A percentile compares a stretch with the other conserved stretches of the same genome.
Conservation (phyloP, 2,113 vertebrate species). For the Tachuris rubrigastra region DNA sequence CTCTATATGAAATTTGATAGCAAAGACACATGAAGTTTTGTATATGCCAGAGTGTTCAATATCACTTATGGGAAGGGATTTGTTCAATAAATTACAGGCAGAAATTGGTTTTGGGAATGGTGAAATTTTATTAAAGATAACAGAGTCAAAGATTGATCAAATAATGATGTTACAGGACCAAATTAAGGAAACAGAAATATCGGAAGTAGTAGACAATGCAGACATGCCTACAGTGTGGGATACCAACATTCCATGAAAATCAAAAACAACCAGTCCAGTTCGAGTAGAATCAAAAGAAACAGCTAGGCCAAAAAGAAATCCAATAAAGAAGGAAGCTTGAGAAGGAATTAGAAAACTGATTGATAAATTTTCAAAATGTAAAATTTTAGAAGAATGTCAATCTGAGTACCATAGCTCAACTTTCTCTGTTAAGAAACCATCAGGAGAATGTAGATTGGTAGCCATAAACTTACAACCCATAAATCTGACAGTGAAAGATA, state of each 20-base stretch:
- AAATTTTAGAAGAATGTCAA: neutral
- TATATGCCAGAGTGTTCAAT: neutral
- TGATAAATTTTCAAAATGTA: neutral
- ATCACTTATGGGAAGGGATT: neutral
- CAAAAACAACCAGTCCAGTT: neutral
- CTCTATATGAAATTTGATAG: neutral
- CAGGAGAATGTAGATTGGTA: neutral
- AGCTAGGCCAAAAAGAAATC: neutral
- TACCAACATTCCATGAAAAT: neutral
- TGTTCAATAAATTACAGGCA: neutral
- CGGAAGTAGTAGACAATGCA: neutral
- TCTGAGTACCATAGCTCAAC: neutral
- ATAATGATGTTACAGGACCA: neutral
- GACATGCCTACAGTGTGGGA: neutral
- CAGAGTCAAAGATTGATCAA: neutral
- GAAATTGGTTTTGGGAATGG: neutral
- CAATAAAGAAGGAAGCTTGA: too few species aligned
- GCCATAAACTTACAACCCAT: neutral
- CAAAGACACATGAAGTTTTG: neutral
- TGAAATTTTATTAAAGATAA: neutral
- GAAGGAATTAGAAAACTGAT: too few species aligned
- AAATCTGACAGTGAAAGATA: neutral
- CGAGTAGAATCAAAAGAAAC: neutral
- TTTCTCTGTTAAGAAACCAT: neutral
- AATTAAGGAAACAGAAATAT: neutral